Base-by-base conservation (phyloP, 2,888 invertebrate species). In the Epirrhoe tristata region DNA sequence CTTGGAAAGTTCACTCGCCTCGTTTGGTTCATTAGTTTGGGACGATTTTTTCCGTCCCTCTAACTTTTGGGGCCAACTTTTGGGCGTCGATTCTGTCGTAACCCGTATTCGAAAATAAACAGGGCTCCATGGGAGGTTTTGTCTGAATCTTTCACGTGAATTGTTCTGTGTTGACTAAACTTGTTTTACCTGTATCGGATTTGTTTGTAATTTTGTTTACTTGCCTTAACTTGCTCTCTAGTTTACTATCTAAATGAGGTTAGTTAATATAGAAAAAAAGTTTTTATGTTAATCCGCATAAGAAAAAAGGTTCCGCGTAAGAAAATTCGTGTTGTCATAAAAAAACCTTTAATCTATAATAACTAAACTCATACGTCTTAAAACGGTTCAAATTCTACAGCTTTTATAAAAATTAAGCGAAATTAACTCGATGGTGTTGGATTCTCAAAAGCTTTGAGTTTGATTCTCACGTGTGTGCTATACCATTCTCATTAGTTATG, bases 11-110 rank as follows among this genome's bases (percentile, higher is more conserved):
- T 88, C 86, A 85, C 83, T 82, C 82, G 73, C 75, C 77, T 81
- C 78, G 77, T 78, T 74, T 86, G 87, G 81, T 87, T 90, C 90
- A 91, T 91, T 91, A 90, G 89, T 84, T 86, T 72, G 80, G 84
- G 82, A 67, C 79, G 80, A 82, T 85, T 88, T 89, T 84, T 86
- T 86, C 85, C 85, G 77, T 80, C 80, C 84, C 84, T 80, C 80
- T 77, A 82, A 87, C 81, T 81, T 85, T 80, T 67, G 78, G 82
- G 79, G 77, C 80, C 76, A 82, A 87, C 81, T 81, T 85, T 80
- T 66, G 78, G 82, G 79, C 76, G 77, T 74, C 69, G 78, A 76
- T 76, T 74, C 78, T 63, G 66, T 78, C 78, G n/a, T 71, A 74
- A 74, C 71, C 73, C 75, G 68, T 62, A 60, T 58, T 76, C 78